These are phyloP conservation scores for Melanotaenia nigrans DNA, from an alignment of 2,797 vertebrate genomes.

Conservation along the genomic window DNA sequence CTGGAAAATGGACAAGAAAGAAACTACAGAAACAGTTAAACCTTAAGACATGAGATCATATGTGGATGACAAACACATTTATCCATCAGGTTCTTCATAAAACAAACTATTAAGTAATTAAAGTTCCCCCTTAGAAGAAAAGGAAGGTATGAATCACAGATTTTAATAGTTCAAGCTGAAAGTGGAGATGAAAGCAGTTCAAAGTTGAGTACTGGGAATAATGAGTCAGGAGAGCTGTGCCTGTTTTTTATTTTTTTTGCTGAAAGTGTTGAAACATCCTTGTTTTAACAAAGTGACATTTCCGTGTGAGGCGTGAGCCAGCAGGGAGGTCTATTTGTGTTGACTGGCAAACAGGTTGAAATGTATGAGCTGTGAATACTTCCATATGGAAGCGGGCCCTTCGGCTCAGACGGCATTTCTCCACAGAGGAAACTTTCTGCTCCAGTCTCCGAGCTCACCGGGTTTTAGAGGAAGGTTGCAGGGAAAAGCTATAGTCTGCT, in stretches of 20 bases:
- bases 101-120: constrained; percentile 18
- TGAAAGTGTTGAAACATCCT: constrained; percentile 16
- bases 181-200: background rate
- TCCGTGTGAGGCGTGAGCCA: constrained; percentile 19
- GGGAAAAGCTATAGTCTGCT: constrained; percentile 35
- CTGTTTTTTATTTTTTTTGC: background rate
- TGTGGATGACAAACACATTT: constrained; percentile 2
- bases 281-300: constrained; percentile 23
- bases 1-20: background rate
- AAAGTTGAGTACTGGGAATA: background rate
- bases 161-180: constrained; percentile 14
- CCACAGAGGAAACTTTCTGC: constrained; percentile 36
- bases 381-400: constrained; percentile 46
- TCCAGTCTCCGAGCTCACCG: constrained; percentile 22
- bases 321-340: constrained; percentile 40
- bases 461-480: constrained; percentile 29
- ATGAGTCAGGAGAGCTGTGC: background rate
- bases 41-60: constrained; percentile 18
- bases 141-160: constrained; percentile 4
- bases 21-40: background rate
- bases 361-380: constrained; percentile 41
- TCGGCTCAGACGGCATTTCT: constrained; percentile 19
- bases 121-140: background rate
- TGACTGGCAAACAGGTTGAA: constrained; percentile 39
- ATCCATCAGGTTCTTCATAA: background rate